phyloP scores from a whole-genome alignment of 2,888 invertebrate species.

The Halictus ligatus region DNA sequence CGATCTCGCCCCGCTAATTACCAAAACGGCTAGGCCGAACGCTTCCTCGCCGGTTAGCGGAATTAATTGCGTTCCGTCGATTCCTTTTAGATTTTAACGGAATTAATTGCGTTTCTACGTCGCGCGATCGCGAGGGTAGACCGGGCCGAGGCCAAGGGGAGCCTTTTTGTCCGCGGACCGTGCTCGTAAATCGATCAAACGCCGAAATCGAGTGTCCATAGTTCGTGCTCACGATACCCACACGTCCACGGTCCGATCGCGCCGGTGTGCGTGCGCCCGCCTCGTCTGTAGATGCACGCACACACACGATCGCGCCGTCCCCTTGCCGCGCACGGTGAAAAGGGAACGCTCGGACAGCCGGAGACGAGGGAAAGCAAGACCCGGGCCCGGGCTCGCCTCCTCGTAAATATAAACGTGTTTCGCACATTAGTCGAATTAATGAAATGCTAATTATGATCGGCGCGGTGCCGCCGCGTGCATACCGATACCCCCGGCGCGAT shows the following conservation, averaged over 20 bases:
- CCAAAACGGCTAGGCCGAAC: slow-evolving; percentile 59
- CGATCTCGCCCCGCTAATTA: slow-evolving; percentile 65
- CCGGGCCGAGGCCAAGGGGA: slow-evolving; percentile 18
- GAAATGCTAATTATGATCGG: slow-evolving; percentile 81
- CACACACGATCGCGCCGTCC: neutral
- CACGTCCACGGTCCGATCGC: neutral
- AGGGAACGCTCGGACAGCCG: slow-evolving; percentile 47
- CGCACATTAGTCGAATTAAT: slow-evolving; percentile 81
- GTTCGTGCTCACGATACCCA: slow-evolving; percentile 62
- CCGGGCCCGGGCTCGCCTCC: slow-evolving; percentile 60
- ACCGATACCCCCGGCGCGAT: slow-evolving; percentile 68
- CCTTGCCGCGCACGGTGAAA: slow-evolving; percentile 15
- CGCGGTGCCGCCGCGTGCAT: slow-evolving; percentile 70
- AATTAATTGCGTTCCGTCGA: slow-evolving; percentile 69
- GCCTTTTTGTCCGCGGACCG: slow-evolving; percentile 50
- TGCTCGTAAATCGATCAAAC: slow-evolving; percentile 77
- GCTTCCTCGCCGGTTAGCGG: slow-evolving; percentile 58
- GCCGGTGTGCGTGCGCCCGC: neutral
- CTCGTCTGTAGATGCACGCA: neutral
- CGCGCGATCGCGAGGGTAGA: slow-evolving; percentile 48
- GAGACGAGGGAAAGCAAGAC: slow-evolving; percentile 60
- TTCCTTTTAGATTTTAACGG: slow-evolving; percentile 67
- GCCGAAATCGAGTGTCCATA: slow-evolving; percentile 70
- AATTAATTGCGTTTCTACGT: slow-evolving; percentile 72
- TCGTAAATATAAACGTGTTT: slow-evolving; percentile 79